Conservation (phyloP, 30 jellyfish, hydroid and myxozoan species). For the Rhopilema esculentum region DNA sequence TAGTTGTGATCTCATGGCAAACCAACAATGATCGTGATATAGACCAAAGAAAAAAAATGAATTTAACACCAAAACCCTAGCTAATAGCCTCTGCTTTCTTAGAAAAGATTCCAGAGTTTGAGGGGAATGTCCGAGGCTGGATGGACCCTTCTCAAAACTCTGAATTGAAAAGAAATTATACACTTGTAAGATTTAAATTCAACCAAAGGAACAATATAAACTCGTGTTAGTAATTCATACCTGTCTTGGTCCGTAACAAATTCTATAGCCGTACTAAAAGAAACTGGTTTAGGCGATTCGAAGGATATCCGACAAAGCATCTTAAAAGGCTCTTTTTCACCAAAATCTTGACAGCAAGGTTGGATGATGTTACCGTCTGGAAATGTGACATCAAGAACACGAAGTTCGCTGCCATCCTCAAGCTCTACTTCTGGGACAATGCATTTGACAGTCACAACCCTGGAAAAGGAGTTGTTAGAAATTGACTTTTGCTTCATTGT, state of each 20-base stretch:
- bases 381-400: slow-evolving; percentile 68
- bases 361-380: slow-evolving; percentile 69
- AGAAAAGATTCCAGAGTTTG: too few relatives aligned
- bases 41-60: too few relatives aligned
- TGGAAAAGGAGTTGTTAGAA: slow-evolving; percentile 6
- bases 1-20: too few relatives aligned
- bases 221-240: too few relatives aligned
- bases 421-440: slow-evolving; percentile 74
- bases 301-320: slow-evolving; percentile 72
- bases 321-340: slow-evolving; percentile 62
- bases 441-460: slow-evolving; percentile 51
- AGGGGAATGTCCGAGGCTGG: too few relatives aligned
- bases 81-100: too few relatives aligned
- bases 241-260: slow-evolving; percentile 66
- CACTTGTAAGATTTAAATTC: too few relatives aligned
- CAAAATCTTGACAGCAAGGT: slow-evolving; percentile 71
- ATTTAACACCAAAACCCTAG: too few relatives aligned
- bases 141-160: too few relatives aligned
- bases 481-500: too few relatives aligned
- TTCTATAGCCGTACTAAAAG: slow-evolving; percentile 52
- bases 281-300: slow-evolving; percentile 85
- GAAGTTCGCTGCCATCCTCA: slow-evolving; percentile 77
- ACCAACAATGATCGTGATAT: too few relatives aligned
- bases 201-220: not conserved
- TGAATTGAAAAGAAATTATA: too few relatives aligned